Conservation (phyloP, 2,888 invertebrate species). For the Eilema caniola region DNA sequence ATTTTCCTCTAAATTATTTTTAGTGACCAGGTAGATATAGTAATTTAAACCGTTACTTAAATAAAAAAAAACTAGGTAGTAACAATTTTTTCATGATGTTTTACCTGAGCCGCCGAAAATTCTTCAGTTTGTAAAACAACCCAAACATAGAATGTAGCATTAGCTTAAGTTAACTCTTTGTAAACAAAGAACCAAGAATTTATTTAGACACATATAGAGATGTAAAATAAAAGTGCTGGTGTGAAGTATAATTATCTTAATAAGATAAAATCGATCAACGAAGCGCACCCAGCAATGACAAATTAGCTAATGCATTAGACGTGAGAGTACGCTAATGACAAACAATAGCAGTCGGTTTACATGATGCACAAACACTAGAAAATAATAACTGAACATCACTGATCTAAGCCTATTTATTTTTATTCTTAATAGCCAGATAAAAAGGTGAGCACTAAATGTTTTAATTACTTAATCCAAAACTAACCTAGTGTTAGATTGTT, state of each 20-base stretch:
- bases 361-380: conserved; percentile 55
- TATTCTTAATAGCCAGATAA: not conserved
- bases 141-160: not conserved
- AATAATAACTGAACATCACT: not conserved
- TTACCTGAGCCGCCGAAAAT: too few relatives aligned
- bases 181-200: not conserved
- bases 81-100: too few relatives aligned
- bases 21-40: too few relatives aligned
- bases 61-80: too few relatives aligned
- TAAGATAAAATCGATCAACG: conserved; percentile 62
- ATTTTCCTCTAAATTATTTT: too few relatives aligned
- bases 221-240: conserved; percentile 36
- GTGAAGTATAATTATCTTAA: conserved; percentile 43
- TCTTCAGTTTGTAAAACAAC: not conserved
- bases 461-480: not conserved
- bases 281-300: conserved; percentile 70
- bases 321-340: conserved; percentile 82
- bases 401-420: not conserved
- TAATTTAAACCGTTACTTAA: too few relatives aligned
- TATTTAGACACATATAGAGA: conserved; percentile 13
- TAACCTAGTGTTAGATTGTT: not conserved
- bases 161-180: not conserved
- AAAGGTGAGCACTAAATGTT: not conserved
- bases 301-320: conserved; percentile 81
- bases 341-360: conserved; percentile 67